Base-by-base conservation (phyloP, 2,888 invertebrate species). In the Embidobia sp. region DNA sequence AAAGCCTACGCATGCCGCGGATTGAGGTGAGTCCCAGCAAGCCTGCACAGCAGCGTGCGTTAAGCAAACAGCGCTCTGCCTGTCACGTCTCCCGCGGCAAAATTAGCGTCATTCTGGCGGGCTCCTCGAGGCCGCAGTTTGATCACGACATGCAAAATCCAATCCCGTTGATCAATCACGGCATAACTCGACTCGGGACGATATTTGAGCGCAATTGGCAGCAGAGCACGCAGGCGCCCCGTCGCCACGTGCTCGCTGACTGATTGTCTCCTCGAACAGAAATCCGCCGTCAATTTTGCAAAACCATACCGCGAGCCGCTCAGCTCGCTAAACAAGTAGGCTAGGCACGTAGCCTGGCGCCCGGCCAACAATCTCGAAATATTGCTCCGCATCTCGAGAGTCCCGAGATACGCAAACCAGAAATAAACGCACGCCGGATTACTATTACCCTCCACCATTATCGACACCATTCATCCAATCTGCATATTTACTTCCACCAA, bases 141-240 rank as follows among this genome's bases (percentile, higher is more conserved):
- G n/a, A n/a, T n/a, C n/a, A n/a, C n/a, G n/a, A n/a, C n/a, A n/a
- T n/a, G n/a, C n/a, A n/a, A n/a, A n/a, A 46, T 19, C 27, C 6
- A 48, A 51, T 53, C 35, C 11, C 55, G 49, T 16, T 49, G 18
- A 61, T 74, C 61, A 29, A 51, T 59, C 48, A 26, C 22, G 11
- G 16, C 18, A 42, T 1, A 18, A 37, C 27, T 22, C 6, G 6
- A 26, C n/a, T 57, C 27, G 51, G 6, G 7, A 48, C 19, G 44
- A 13, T 27, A 49, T 75, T 63, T 59, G 26, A 46, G 61, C 53
- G 53, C 55, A 72, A 57, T 64, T 59, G 73, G 42, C 59, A 72
- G 70, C 80, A 82, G 81, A 80, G 81, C 86, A 88, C 88, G 88
- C 88, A 88, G 85, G 88, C 88, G 88, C 88, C 79, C 79, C 80